phyloP scores from a whole-genome alignment of 2,113 vertebrate species.

The Pagrus major region DNA sequence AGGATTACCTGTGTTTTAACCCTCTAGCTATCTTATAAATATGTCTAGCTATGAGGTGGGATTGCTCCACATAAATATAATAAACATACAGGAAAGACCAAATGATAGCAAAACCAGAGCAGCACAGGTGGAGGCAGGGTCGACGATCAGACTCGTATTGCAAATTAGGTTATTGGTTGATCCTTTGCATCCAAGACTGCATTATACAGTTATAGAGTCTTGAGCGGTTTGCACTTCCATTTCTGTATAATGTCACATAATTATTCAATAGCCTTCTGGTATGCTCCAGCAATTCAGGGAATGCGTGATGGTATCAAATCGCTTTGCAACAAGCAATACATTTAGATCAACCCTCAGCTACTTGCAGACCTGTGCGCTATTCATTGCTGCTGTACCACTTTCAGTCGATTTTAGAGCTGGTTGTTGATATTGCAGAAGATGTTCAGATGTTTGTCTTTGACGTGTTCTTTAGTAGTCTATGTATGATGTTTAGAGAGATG shows the following conservation, averaged over 20 bases:
- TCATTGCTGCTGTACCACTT: constrained; percentile 44
- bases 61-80: background rate
- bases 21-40: background rate
- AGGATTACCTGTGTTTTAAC: background rate
- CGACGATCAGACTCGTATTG: no score
- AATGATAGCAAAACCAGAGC: background rate
- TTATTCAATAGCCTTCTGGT: constrained; percentile 37
- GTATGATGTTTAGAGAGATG: constrained; percentile 38
- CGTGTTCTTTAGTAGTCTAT: no score
- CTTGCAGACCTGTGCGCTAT: constrained; percentile 53
- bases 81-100: background rate
- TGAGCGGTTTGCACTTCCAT: constrained; percentile 27
- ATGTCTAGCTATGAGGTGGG: background rate
- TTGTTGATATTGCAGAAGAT: constrained; percentile 21
- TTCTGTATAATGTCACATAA: constrained; percentile 40
- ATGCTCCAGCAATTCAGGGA: constrained; percentile 32
- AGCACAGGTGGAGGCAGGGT: background rate
- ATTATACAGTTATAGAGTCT: no score
- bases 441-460: constrained; percentile 27
- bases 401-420: constrained; percentile 28
- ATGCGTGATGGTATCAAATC: constrained; percentile 60
- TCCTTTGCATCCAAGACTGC: background rate
- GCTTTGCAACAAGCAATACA: constrained; percentile 66
- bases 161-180: background rate
- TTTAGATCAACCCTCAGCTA: constrained; percentile 62